These are phyloP conservation scores for Poeciliopsis prolifica DNA, from an alignment of 2,113 vertebrate genomes.

Conservation along the genomic window DNA sequence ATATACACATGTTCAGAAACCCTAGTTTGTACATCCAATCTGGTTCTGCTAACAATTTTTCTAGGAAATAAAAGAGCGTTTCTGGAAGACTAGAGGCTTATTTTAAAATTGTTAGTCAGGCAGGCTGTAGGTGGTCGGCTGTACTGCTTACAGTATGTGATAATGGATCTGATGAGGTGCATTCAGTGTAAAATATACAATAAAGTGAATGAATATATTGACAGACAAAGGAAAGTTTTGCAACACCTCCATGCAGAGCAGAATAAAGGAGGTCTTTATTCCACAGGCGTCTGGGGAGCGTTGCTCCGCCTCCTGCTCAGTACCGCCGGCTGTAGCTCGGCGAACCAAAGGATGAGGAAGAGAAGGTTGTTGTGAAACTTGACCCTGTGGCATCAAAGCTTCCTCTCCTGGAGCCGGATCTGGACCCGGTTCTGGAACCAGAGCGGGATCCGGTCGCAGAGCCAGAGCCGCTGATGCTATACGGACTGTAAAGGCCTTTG, in stretches of 20 bases:
- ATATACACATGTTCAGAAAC: slow-evolving; percentile 54
- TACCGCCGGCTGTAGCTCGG: slow-evolving; percentile 87
- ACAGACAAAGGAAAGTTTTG: slow-evolving; percentile 62
- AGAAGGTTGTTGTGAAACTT: slow-evolving; percentile 89
- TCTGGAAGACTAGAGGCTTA: slow-evolving; percentile 24
- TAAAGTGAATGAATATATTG: slow-evolving; percentile 45
- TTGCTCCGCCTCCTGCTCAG: slow-evolving; percentile 42
- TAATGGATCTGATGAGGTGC: slow-evolving; percentile 29
- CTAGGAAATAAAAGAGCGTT: slow-evolving; percentile 25
- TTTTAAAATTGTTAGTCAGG: slow-evolving; percentile 13
- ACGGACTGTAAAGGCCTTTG: slow-evolving; percentile 97
- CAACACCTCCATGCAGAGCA: slow-evolving; percentile 89
- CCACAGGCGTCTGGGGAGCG: slow-evolving; percentile 74
- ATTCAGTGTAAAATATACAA: slow-evolving; percentile 51
- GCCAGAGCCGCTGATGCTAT: slow-evolving; percentile 90
- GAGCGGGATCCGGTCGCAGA: slow-evolving; percentile 89
- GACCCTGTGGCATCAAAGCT: slow-evolving; percentile 94
- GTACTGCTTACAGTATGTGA: slow-evolving; percentile 28
- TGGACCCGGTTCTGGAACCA: slow-evolving; percentile 89
- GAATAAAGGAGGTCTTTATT: slow-evolving; percentile 68
- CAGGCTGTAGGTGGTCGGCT: slow-evolving; percentile 19
- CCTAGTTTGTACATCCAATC: slow-evolving; percentile 52
- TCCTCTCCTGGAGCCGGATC: slow-evolving; percentile 90
- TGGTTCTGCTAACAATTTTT: slow-evolving; percentile 44
- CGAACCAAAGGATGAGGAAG: slow-evolving; percentile 86